phyloP scores from a whole-genome alignment of 2,888 invertebrate genomes.

The Clistopyga incitator region DNA sequence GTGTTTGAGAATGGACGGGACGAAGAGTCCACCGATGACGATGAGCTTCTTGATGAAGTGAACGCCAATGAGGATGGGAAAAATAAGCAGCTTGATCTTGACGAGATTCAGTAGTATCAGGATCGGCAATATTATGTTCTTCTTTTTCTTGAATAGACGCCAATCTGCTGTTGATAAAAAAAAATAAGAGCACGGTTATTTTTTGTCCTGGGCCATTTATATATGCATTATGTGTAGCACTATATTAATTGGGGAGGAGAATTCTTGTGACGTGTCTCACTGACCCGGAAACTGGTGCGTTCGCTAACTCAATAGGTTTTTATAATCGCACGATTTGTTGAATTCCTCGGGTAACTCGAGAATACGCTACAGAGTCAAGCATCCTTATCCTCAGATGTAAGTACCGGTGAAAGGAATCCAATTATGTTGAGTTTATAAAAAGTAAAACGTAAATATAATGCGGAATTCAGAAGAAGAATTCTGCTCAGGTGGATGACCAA shows the following conservation, averaged over 20 bases:
- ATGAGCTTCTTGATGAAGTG: constrained; percentile 89
- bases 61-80: constrained; percentile 87
- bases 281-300: constrained; percentile 40
- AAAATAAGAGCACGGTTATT: background rate
- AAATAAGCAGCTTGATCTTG: constrained; percentile 86
- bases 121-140: constrained; percentile 88
- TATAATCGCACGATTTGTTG: background rate
- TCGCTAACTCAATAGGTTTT: constrained; percentile 9
- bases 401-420: constrained; percentile 16
- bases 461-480: background rate
- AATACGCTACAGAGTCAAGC: constrained; percentile 11
- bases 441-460: no score
- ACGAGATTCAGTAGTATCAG: constrained; percentile 81
- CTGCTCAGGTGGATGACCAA: background rate
- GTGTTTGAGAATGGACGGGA: constrained; percentile 87
- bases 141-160: constrained; percentile 88
- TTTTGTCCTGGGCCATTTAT: background rate
- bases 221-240: background rate
- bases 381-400: background rate
- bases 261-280: constrained; percentile 14
- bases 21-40: constrained; percentile 86
- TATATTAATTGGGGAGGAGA: background rate
- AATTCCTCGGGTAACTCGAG: constrained; percentile 15
- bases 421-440: constrained; percentile 1
- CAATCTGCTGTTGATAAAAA: constrained; percentile 68